These are phyloP conservation scores for Petroica traversi DNA, from an alignment of 2,113 vertebrate genomes.

Conservation along the genomic window DNA sequence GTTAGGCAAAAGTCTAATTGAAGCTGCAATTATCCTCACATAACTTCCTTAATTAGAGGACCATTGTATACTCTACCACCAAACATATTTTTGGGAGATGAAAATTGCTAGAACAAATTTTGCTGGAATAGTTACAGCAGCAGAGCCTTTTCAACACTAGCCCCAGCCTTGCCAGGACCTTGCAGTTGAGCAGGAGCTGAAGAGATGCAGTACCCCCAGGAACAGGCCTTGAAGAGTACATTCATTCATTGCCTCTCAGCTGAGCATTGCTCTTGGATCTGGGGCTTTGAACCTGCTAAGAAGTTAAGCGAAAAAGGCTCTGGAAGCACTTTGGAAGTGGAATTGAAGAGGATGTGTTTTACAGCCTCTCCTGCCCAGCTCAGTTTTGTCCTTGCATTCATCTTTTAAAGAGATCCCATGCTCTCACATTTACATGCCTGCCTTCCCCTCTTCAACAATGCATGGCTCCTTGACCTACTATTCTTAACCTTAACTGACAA, in stretches of 20 bases:
- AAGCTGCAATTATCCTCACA: constrained; percentile 9
- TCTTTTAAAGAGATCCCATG: neutral
- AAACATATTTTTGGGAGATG: constrained; percentile 4
- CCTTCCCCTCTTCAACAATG: neutral
- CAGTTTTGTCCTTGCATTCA: neutral
- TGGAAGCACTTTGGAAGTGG: neutral
- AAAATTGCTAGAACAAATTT: constrained; percentile 37
- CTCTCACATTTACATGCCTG: constrained; percentile 3
- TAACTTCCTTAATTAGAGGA: constrained; percentile 42
- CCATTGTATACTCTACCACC: constrained; percentile 20
- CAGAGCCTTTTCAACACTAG: neutral
- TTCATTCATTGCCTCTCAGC: neutral
- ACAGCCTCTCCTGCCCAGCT: neutral
- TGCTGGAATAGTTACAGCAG: neutral
- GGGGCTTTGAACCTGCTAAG: neutral
- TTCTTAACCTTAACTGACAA: constrained; percentile 68
- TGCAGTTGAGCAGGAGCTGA: neutral
- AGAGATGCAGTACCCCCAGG: neutral
- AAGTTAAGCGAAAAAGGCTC: neutral
- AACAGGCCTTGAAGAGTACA: neutral
- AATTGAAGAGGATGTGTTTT: neutral
- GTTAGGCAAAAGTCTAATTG: constrained; percentile 36
- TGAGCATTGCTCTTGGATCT: neutral
- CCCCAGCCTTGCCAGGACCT: neutral
- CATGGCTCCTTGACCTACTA: constrained; percentile 71